Conservation (phyloP, 2,113 vertebrate genomes). For the Fukomys damarensis region DNA sequence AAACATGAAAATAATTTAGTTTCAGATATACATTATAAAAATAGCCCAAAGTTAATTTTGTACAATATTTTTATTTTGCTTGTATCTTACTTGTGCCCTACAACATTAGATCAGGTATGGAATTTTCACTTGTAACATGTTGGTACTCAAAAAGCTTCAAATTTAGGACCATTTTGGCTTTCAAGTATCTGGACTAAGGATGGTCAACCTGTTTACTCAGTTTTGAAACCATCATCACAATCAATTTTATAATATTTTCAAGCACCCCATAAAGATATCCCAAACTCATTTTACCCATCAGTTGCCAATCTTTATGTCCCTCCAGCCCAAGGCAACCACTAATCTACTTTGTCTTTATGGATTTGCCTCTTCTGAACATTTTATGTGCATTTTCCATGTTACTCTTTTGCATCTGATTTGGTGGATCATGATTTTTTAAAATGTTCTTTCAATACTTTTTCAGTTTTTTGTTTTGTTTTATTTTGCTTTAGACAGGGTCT, state of each 20-base stretch:
- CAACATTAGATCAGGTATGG: neutral
- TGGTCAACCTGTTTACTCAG: neutral
- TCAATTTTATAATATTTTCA: neutral
- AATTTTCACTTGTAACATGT: neutral
- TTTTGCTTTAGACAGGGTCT: too few relatives aligned
- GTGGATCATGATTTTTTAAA: neutral
- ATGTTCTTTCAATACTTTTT: neutral
- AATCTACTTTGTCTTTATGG: neutral
- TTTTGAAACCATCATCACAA: neutral
- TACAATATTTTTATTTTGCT: neutral
- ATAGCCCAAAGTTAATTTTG: neutral
- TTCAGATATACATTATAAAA: neutral
- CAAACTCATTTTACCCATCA: neutral
- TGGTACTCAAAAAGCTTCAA: neutral
- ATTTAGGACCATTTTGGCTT: neutral
- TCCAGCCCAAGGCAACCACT: neutral
- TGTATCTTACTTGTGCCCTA: neutral
- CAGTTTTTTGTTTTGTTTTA: too few relatives aligned
- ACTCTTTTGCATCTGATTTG: conserved; percentile 16
- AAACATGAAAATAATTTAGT: neutral
- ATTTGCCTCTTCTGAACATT: neutral
- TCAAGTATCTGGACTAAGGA: neutral
- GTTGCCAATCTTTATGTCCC: neutral
- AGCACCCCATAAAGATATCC: neutral
- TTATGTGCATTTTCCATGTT: neutral